These are phyloP conservation scores for Rostratula benghalensis DNA, from an alignment of 2,113 vertebrate genomes.

Conservation along the genomic window DNA sequence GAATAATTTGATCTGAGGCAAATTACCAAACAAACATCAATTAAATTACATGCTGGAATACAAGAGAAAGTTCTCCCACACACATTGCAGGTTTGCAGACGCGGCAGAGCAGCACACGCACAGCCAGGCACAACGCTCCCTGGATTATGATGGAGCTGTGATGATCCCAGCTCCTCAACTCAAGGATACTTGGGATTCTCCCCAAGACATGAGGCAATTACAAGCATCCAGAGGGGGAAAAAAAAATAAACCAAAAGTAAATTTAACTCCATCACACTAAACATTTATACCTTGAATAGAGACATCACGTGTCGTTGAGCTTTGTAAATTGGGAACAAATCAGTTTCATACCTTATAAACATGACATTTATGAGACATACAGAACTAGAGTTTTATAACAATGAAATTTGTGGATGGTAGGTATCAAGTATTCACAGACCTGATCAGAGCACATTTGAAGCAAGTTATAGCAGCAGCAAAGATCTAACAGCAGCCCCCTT, in stretches of 20 bases:
- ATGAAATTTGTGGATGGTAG: no score
- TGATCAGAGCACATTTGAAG: not conserved
- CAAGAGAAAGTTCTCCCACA: conserved; percentile 30
- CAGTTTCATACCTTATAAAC: not conserved
- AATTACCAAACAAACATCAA: conserved; percentile 46
- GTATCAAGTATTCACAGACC: not conserved
- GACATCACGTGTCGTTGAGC: fast-evolving
- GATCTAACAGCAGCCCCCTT: not conserved
- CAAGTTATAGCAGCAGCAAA: not conserved
- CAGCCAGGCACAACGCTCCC: not conserved
- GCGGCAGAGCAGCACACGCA: not conserved
- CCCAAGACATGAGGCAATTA: not conserved
- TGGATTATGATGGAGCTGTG: not conserved
- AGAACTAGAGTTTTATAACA: not conserved
- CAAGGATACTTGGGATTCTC: not conserved
- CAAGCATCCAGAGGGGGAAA: not conserved
- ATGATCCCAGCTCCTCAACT: fast-evolving
- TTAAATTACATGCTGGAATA: conserved; percentile 13
- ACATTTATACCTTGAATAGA: not conserved
- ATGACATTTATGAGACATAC: fast-evolving
- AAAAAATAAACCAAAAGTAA: not conserved
- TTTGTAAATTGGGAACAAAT: not conserved
- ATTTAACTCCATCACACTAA: not conserved
- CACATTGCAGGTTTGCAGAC: not conserved
- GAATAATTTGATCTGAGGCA: conserved; percentile 40